Base-by-base conservation (phyloP, 2,113 vertebrate species). In the Syngnathoides biaculeatus region DNA sequence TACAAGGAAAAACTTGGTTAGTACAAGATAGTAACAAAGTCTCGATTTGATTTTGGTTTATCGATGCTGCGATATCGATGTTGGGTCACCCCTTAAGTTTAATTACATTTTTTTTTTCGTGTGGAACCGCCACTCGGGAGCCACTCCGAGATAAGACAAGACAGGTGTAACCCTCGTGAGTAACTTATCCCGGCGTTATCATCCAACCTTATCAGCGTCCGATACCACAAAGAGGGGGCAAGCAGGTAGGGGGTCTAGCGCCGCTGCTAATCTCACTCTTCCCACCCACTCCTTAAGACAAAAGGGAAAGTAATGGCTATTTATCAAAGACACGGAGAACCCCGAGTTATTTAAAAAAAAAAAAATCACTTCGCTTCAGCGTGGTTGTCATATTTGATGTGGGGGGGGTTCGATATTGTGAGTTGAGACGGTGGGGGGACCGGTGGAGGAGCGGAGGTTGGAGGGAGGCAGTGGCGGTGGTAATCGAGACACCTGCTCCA, bases 261-360 rank as follows among this genome's bases (percentile, higher is more conserved):
- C 58, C 84, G 71, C 58, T 67, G 87, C 85, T 84, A 79, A 79
- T 80, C 79, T 69, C 72, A 78, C 78, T 72, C 66, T 78, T 52
- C 12, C n/a, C n/a, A 35, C 14, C 12, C 30, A 35, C 30, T n/a
- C n/a, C 13, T 30, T 78, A 85, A 89, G 88, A 90, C 88, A 90
- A 89, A 90, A 89, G 88, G 82, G 87, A 89, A 90, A 90, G 87
- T 89, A 89, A 88, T 84, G 87, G 84, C 83, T 69, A 82, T 35
- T 87, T 83, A 84, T 82, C 78, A 85, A 81, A 67, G 75, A 73
- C 87, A 43, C 77, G 71, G 55, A 57, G 15, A 57, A 17, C 55
- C 26, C 55, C 26, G 2, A 5, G 1, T 57, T n/a, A n/a, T n/a
- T n/a, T 57, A 35, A 40, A n/a, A 61, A 61, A n/a, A 60, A 12